Evolutionary conservation across 2,113 vertebrate species (phyloP), one percentile per base, ranked within the genome.

Genomic region (Ceyx cyanopectus): DNA sequence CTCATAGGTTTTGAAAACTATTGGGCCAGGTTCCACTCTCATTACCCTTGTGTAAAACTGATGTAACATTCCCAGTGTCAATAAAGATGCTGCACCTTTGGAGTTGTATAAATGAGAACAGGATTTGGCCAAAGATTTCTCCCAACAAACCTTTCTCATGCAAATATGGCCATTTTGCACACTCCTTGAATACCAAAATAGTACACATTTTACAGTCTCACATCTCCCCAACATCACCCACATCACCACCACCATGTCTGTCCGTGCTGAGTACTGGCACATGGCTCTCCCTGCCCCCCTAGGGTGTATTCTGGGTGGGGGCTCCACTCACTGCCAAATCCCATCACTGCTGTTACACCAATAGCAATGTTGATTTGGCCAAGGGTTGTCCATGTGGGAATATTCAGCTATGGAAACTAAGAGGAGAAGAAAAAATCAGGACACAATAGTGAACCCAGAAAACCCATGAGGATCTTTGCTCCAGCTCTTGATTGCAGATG

Each of bases 361-460:
- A 11, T 0, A 21, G 46, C 41, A 9, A 10, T 2, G 12, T 10
- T 57, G 32, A 8, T 37, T 40, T 3, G 3, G 40, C 67, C 48
- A 9, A 21, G 56, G n/a, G 50, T 26, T 54, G 68, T 78, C 40
- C 43, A 2, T 6, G 1, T 11, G 82, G 75, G 76, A 63, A 24
- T 58, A 12, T 8, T 30, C 24, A 11, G n/a, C 60, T 34, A 0
- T 4, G 50, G 68, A 51, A 78, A 29, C 5, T 17, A 24, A 45
- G 70, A 69, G 48, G 2, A 51, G 27, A 7, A n/a, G 24, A 62
- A 77, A 51, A 75, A 60, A 37, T 10, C 5, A 1, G 34, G 41
- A 62, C 6, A 0, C 0, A 0, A 4, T 6, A 24, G 24, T 3
- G 72, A 66, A n/a, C 10, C 9, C 0, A 0, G 30, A 57, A 78